A percentile compares a stretch with the other conserved stretches of the same genome.
phyloP scores from a whole-genome alignment of 1,140 invertebrate genomes.

The Drosophila obscura region DNA sequence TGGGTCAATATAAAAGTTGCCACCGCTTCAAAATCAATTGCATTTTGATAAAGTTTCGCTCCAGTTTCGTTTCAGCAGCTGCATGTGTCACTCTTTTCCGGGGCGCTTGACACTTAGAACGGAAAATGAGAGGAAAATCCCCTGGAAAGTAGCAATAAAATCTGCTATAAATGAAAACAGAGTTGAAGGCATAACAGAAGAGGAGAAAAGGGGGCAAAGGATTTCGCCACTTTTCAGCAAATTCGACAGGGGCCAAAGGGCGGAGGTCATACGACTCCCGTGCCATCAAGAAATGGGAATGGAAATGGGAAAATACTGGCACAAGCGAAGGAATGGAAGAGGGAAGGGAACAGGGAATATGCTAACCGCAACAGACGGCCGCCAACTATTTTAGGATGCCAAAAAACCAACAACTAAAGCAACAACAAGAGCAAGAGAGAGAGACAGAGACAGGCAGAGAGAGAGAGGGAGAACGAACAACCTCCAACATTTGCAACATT shows the following conservation, averaged over 20 bases:
- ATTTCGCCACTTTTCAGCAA: constrained; percentile 51
- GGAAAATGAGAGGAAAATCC: constrained; percentile 43
- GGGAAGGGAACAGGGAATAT: constrained; percentile 50
- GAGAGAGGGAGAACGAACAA: too few species aligned
- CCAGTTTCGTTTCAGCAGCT: constrained; percentile 8
- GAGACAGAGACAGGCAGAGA: background rate
- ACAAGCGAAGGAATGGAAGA: too few species aligned
- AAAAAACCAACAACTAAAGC: constrained; percentile 56
- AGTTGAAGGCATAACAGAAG: constrained; percentile 45
- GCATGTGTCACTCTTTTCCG: constrained; percentile 41
- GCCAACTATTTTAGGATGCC: constrained; percentile 77
- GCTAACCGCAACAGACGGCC: constrained; percentile 76
- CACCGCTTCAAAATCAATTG: constrained; percentile 70
- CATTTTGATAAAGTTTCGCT: constrained; percentile 71
- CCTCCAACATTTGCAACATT: constrained; percentile 4
- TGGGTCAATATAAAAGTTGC: constrained; percentile 77
- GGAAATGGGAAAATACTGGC: constrained; percentile 42
- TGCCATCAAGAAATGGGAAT: constrained; percentile 23
- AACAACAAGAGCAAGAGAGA: constrained; percentile 9
- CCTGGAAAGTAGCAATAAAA: constrained; percentile 67
- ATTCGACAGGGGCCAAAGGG: constrained; percentile 55
- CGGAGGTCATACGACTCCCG: background rate
- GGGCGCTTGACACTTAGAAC: constrained; percentile 52
- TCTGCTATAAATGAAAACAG: constrained; percentile 65
- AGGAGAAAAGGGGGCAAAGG: constrained; percentile 11